A percentile compares a stretch with the other conserved stretches of the same genome.
Evolutionary conservation across 1,140 invertebrate genomes (phyloP).

Genomic region (Melipona quadrifasciata): DNA sequence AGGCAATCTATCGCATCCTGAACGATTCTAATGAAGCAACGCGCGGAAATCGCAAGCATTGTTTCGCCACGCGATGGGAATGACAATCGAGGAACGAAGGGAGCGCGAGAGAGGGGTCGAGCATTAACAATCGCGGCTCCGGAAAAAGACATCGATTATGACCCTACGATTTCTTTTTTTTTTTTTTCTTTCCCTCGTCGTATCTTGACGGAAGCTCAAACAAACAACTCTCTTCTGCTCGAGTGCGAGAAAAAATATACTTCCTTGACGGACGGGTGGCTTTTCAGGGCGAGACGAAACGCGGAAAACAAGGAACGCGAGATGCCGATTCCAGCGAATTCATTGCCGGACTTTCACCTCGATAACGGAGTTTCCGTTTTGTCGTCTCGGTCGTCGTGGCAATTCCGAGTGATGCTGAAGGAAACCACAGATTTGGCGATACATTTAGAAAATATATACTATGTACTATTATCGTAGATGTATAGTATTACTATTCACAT

Average conservation of each 20-base stretch:
- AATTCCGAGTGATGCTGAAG: too few species aligned
- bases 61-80: conserved; percentile 41
- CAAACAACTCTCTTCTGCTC: conserved; percentile 2
- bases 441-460: too few species aligned
- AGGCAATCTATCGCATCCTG: conserved; percentile 6
- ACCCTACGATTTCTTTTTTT: background rate
- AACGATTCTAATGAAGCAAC: conserved; percentile 41
- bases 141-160: conserved; percentile 1
- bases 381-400: background rate
- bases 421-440: too few species aligned
- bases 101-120: background rate
- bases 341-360: conserved; percentile 43
- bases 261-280: background rate
- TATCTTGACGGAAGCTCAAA: conserved; percentile 14
- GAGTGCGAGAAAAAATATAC: conserved; percentile 4
- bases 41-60: conserved; percentile 52
- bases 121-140: background rate
- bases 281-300: conserved; percentile 21
- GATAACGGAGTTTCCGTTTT: background rate
- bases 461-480: too few species aligned
- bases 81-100: background rate
- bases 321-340: conserved; percentile 3
- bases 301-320: conserved; percentile 14
- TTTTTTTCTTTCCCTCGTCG: background rate
- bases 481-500: too few species aligned